phyloP scores from a whole-genome alignment of 2,888 invertebrate genomes.

The Macroteleia sp. region DNA sequence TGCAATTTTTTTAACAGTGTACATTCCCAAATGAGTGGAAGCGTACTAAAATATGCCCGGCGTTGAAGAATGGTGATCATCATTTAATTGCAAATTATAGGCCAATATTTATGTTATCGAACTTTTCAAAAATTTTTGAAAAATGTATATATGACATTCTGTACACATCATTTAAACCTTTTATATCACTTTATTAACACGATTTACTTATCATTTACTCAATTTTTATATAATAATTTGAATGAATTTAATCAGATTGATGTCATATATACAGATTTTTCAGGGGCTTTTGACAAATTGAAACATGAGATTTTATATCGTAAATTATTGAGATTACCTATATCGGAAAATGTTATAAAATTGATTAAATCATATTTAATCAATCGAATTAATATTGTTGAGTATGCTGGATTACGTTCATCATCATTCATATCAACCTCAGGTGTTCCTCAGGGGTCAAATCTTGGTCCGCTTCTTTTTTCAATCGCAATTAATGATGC shows the following conservation, averaged over 20 bases:
- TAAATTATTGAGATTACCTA: neutral
- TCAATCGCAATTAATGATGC: neutral
- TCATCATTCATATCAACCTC: neutral
- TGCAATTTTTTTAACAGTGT: too few species aligned
- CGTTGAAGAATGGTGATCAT: too few species aligned
- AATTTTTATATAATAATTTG: too few species aligned
- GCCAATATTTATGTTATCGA: neutral
- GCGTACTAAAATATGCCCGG: too few species aligned
- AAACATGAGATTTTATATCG: too few species aligned
- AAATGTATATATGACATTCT: neutral
- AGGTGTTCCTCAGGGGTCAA: conserved; percentile 3
- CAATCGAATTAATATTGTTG: neutral
- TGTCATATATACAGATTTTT: too few species aligned
- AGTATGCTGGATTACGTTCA: neutral
- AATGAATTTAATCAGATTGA: too few species aligned
- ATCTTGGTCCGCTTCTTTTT: neutral
- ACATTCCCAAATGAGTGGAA: too few species aligned
- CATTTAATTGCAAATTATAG: conserved; percentile 6
- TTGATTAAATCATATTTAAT: neutral
- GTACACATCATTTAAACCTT: neutral
- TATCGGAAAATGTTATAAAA: neutral
- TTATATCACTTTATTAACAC: too few species aligned
- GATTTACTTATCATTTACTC: too few species aligned
- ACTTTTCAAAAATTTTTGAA: neutral
- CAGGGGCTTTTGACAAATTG: too few species aligned